These are phyloP conservation scores for Mico argentatus DNA, from an alignment of 2,797 vertebrate species.

Conservation along the genomic window DNA sequence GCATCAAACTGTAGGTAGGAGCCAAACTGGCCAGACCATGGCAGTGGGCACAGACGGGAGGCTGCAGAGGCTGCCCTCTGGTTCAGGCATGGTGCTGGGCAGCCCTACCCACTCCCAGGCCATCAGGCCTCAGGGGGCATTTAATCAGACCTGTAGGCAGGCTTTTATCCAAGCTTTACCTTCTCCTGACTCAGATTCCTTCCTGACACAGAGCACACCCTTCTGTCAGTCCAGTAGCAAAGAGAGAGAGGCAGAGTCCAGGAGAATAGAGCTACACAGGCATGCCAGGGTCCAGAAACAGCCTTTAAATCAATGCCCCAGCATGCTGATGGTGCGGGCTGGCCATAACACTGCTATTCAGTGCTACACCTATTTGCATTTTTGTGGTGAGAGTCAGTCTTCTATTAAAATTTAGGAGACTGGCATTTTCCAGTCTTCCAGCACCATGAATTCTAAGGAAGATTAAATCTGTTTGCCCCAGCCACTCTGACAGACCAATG, in stretches of 20 bases:
- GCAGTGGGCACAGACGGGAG: background rate
- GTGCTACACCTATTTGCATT: background rate
- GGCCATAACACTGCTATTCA: background rate
- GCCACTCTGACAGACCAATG: slow-evolving; percentile 27
- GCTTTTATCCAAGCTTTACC: background rate
- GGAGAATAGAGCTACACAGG: background rate
- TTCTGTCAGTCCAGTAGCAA: background rate
- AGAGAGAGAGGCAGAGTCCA: background rate
- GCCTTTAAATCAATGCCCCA: background rate
- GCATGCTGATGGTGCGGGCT: background rate
- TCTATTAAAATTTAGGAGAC: slow-evolving; percentile 47
- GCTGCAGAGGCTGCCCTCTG: background rate
- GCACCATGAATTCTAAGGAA: slow-evolving; percentile 30
- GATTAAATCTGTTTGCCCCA: slow-evolving; percentile 24
- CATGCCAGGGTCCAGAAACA: background rate
- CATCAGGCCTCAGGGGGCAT: background rate
- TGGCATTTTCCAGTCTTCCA: slow-evolving; percentile 51
- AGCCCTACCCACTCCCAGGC: background rate
- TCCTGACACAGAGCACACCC: accelerated
- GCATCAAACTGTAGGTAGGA: background rate
- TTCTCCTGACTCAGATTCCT: background rate
- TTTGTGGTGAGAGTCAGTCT: background rate
- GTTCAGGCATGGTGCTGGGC: background rate
- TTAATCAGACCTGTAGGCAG: background rate
- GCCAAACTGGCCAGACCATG: background rate